A percentile compares a stretch with the other conserved stretches of the same genome.
phyloP scores from a whole-genome alignment of 2,797 vertebrate species.

The Muscicapa striata region DNA sequence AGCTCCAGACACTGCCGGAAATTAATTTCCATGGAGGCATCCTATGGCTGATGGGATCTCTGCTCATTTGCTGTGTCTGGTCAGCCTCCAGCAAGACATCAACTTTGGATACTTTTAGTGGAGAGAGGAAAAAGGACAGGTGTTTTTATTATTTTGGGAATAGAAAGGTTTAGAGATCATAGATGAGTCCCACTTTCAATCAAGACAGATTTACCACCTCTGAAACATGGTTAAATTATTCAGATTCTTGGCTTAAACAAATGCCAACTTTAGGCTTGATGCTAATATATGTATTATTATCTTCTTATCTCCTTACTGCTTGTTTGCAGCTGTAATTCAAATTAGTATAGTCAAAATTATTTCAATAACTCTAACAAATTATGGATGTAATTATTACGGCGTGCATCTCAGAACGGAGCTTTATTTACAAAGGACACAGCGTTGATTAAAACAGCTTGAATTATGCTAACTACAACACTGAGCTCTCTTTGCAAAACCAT shows the following conservation, averaged over 20 bases:
- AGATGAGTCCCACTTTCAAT: not conserved
- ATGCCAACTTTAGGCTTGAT: not conserved
- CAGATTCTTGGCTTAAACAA: not conserved
- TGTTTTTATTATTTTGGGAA: not conserved
- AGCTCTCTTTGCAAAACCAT: conserved; percentile 22
- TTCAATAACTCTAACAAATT: conserved; percentile 39
- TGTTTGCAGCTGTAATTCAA: conserved; percentile 16
- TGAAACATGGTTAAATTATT: not conserved
- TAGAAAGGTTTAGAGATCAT: not conserved
- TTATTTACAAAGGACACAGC: conserved; percentile 50
- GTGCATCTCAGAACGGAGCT: not conserved
- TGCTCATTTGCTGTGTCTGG: not conserved
- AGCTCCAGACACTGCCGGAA: not conserved
- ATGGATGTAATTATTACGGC: conserved; percentile 29
- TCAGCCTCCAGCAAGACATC: not conserved
- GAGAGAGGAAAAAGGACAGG: not conserved
- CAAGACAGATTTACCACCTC: not conserved
- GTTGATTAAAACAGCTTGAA: conserved; percentile 48
- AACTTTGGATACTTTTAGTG: not conserved
- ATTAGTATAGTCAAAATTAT: conserved; percentile 17
- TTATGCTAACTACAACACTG: conserved; percentile 20
- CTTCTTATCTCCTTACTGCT: not conserved
- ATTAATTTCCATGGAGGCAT: not conserved
- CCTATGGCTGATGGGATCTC: not conserved
- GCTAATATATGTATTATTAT: not conserved